Evolutionary conservation across 2,797 vertebrate species (phyloP).

Genomic region (Sciaenops ocellatus): DNA sequence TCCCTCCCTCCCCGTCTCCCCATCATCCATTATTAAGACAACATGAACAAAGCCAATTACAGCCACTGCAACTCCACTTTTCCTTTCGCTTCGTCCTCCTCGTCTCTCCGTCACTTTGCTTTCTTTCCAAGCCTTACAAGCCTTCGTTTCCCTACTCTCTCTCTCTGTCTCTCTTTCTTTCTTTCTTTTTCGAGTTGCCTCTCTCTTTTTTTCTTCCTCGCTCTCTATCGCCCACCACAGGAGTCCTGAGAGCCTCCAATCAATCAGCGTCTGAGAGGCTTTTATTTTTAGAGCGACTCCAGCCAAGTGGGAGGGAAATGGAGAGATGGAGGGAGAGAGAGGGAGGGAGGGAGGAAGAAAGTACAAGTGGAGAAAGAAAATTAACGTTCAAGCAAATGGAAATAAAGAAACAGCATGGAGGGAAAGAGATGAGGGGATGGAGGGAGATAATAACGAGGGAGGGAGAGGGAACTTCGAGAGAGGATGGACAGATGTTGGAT

Average conservation of each 20-base stretch:
- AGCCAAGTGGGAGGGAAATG: constrained; percentile 64
- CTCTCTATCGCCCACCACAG: constrained; percentile 57
- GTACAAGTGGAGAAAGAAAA: constrained; percentile 32
- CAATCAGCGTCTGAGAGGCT: constrained; percentile 80
- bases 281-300: constrained; percentile 83
- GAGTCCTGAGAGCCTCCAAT: constrained; percentile 81
- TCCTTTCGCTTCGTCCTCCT: neutral
- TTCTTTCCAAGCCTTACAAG: neutral
- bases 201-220: constrained; percentile 2
- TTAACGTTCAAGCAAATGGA: constrained; percentile 18
- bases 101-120: constrained; percentile 14
- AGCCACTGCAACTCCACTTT: constrained; percentile 12
- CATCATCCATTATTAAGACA: constrained; percentile 21
- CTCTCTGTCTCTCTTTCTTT: neutral
- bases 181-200: neutral
- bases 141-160: neutral
- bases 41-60: constrained; percentile 31
- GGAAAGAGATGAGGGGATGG: neutral
- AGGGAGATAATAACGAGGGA: neutral
- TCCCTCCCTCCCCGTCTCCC: neutral
- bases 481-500: neutral
- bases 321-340: constrained; percentile 20
- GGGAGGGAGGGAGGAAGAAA: neutral
- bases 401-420: neutral
- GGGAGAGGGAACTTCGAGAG: neutral